A percentile compares a stretch with the other conserved stretches of the same genome.
These are phyloP conservation scores for Cheirogaleus medius DNA, from an alignment of 2,113 vertebrate genomes.

Conservation along the genomic window DNA sequence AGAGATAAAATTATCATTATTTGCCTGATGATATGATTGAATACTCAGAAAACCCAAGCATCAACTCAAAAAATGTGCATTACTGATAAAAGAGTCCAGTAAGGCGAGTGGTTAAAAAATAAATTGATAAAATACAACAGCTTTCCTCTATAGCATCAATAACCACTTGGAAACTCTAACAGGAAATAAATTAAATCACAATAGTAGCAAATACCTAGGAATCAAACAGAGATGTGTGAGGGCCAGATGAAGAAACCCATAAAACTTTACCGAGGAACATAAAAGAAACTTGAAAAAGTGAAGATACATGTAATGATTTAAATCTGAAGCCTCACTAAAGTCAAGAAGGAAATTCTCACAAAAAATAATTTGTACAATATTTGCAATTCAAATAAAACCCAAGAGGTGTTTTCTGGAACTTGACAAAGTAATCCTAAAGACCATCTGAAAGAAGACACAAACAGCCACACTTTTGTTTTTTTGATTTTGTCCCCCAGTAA, in stretches of 20 bases:
- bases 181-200: slow-evolving; percentile 64
- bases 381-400: slow-evolving; percentile 18
- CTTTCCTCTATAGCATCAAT: slow-evolving; percentile 36
- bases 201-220: slow-evolving; percentile 46
- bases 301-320: background rate
- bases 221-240: slow-evolving; percentile 43
- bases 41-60: slow-evolving; percentile 5
- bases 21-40: background rate
- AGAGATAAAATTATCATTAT: slow-evolving; percentile 11
- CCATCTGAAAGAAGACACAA: background rate
- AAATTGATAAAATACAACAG: slow-evolving; percentile 49
- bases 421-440: slow-evolving; percentile 31
- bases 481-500: background rate
- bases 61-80: background rate
- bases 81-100: background rate
- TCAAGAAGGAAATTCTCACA: slow-evolving; percentile 10
- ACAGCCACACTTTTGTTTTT: too few species aligned
- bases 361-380: slow-evolving; percentile 16
- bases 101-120: slow-evolving; percentile 34
- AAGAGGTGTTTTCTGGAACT: background rate
- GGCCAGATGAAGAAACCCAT: slow-evolving; percentile 43
- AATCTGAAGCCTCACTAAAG: slow-evolving; percentile 2
- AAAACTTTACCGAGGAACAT: slow-evolving; percentile 38
- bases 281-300: slow-evolving; percentile 38
- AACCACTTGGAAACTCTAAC: slow-evolving; percentile 49